These are phyloP conservation scores for Chaetodon trifascialis DNA, from an alignment of 2,113 vertebrate species.

Conservation along the genomic window DNA sequence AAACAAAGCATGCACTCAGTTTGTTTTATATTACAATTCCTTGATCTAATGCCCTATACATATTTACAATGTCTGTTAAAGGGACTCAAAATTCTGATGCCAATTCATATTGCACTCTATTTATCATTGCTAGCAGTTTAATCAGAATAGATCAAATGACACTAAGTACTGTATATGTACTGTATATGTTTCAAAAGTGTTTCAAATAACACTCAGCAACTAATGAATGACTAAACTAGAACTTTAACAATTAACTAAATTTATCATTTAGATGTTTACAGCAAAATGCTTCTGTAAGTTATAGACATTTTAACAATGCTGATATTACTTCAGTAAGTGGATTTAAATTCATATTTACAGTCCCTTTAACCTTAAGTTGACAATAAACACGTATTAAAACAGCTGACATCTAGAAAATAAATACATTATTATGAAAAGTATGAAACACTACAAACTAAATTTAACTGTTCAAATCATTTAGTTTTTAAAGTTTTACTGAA, in stretches of 20 bases:
- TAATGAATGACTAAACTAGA: conserved; percentile 61
- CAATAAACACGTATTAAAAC: conserved; percentile 95
- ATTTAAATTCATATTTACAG: conserved; percentile 98
- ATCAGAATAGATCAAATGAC: conserved; percentile 72
- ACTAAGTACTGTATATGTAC: conserved; percentile 41
- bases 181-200: conserved; percentile 66
- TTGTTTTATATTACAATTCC: conserved; percentile 87
- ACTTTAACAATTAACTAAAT: conserved; percentile 84
- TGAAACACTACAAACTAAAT: conserved; percentile 92
- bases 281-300: conserved; percentile 91
- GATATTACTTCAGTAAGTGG: conserved; percentile 90
- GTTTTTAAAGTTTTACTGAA: conserved; percentile 96
- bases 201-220: conserved; percentile 71
- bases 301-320: conserved; percentile 93
- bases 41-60: conserved; percentile 91
- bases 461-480: conserved; percentile 93
- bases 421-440: conserved; percentile 97
- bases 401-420: conserved; percentile 91
- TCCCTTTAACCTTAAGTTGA: conserved; percentile 99
- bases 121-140: conserved; percentile 95
- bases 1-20: conserved; percentile 97
- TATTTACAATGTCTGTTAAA: conserved; percentile 97
- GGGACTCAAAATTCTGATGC: conserved; percentile 96
- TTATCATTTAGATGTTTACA: conserved; percentile 94
- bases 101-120: conserved; percentile 95